phyloP scores from a whole-genome alignment of 2,113 vertebrate species.

The Zosterops borbonicus region DNA sequence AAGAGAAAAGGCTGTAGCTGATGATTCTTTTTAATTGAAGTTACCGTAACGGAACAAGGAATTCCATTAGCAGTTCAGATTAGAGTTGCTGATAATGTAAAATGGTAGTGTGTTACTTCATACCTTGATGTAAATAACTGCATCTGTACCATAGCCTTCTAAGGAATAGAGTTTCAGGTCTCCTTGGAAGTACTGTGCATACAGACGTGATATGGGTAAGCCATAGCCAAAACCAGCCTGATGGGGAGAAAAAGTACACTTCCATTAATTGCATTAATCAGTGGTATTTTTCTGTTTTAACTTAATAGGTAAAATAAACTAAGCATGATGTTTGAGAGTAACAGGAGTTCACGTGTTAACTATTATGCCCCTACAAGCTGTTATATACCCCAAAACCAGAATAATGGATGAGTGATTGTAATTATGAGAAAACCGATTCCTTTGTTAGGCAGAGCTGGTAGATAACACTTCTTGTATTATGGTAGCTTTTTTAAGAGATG shows the following conservation, averaged over 20 bases:
- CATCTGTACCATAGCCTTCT: constrained; percentile 94
- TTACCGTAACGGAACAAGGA: background rate
- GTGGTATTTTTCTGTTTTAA: background rate
- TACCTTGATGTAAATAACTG: constrained; percentile 95
- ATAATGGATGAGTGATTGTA: background rate
- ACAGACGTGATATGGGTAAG: constrained; percentile 93
- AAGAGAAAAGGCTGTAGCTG: background rate
- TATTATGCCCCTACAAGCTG: background rate
- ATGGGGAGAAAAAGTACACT: background rate
- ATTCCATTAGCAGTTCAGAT: background rate
- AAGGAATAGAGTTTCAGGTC: constrained; percentile 96
- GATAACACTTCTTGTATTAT: background rate
- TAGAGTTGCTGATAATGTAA: background rate
- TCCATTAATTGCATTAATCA: background rate
- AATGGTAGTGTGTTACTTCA: background rate
- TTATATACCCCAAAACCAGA: background rate
- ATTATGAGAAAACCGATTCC: background rate
- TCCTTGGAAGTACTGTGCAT: constrained; percentile 96
- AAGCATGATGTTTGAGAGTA: background rate
- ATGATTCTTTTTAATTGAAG: background rate
- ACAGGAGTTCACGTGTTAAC: background rate
- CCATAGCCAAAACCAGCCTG: constrained; percentile 97
- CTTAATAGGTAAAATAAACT: background rate
- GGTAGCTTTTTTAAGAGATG: background rate
- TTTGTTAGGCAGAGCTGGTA: background rate